Evolutionary conservation across 2,113 vertebrate genomes (phyloP), one percentile per base, ranked within the genome.

Genomic region (Oriolus oriolus): DNA sequence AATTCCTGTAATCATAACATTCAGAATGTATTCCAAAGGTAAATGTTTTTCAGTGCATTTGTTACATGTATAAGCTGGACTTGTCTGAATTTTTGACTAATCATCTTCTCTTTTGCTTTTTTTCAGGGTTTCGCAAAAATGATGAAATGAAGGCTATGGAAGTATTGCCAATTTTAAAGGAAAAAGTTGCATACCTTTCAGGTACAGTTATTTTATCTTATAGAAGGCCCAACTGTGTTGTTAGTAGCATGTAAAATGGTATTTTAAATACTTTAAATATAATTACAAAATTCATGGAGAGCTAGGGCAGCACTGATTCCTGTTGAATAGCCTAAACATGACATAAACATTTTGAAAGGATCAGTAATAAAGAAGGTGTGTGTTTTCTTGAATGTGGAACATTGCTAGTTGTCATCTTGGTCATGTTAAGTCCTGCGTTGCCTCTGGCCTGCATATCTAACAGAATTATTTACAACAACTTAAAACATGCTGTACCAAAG

Each of bases 121-220:
- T 97, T 98, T 80, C 89, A 99, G 99, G 99, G 94, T 99, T 99
- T 97, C 99, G 99, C 96, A 99, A 99, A 98, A 99, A 99, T 97
- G 99, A 99, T 98, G 99, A 99, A 90, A 99, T 99, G 98, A 99
- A 99, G 97, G 99, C 99, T 85, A 98, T 99, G 94, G 99, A 99
- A 96, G 99, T 99, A 81, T 98, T 99, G 94, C 99, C 99, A 89
- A 99, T 99, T 97, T 98, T 99, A 97, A 99, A 99, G 96, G 99
- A 99, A 96, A 99, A 99, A 97, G 98, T 99, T 74, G 99, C 99
- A 69, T 99, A 99, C 93, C 98, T 99, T 96, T 99, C 99, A 98
- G 99, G 99, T 99, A 98, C 94, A 57, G 97, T 87, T 69, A 37
- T 78, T 42, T 90, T 92, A 13, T 81, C 5, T 74, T 57, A 24